Percentiles rank a stretch among this genome's conserved stretches.
Evolutionary conservation across 2,797 vertebrate species (phyloP).

Genomic region (Astyanax mexicanus): DNA sequence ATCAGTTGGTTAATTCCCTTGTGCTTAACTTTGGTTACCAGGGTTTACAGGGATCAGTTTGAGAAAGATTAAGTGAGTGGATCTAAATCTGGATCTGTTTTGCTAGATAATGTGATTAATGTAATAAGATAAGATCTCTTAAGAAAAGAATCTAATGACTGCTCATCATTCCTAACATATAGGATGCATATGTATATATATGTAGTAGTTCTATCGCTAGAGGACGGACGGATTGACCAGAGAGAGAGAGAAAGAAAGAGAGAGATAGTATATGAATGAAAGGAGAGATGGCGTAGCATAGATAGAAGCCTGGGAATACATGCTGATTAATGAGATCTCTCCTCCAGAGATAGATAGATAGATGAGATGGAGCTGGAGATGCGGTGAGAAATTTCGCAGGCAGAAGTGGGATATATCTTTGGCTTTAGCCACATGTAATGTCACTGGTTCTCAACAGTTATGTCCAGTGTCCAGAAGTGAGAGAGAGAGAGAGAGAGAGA

Average conservation of each 20-base stretch:
- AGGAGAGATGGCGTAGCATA: constrained; percentile 40
- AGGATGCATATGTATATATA: constrained; percentile 68
- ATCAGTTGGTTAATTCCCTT: constrained; percentile 74
- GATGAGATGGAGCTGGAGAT: constrained; percentile 10
- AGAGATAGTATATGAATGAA: constrained; percentile 71
- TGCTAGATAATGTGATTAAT: constrained; percentile 20
- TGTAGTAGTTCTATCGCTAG: constrained; percentile 62
- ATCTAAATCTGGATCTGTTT: background rate
- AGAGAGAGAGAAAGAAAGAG: too few species aligned
- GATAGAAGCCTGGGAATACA: constrained; percentile 66
- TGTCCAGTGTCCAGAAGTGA: constrained; percentile 63
- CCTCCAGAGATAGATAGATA: constrained; percentile 47
- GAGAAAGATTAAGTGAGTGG: background rate
- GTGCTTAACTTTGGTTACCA: constrained; percentile 72
- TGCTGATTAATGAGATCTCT: constrained; percentile 67
- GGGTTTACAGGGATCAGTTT: background rate
- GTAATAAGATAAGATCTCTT: constrained; percentile 51
- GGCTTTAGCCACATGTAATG: constrained; percentile 76
- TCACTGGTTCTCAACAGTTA: constrained; percentile 57
- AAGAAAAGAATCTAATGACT: constrained; percentile 52
- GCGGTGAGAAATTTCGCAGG: constrained; percentile 55
- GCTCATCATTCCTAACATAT: constrained; percentile 68
- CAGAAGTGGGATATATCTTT: constrained; percentile 73
- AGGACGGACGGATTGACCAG: constrained; percentile 65
- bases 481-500: too few species aligned